phyloP scores from a whole-genome alignment of 2,888 invertebrate species.

The Netelia fuscicornis region DNA sequence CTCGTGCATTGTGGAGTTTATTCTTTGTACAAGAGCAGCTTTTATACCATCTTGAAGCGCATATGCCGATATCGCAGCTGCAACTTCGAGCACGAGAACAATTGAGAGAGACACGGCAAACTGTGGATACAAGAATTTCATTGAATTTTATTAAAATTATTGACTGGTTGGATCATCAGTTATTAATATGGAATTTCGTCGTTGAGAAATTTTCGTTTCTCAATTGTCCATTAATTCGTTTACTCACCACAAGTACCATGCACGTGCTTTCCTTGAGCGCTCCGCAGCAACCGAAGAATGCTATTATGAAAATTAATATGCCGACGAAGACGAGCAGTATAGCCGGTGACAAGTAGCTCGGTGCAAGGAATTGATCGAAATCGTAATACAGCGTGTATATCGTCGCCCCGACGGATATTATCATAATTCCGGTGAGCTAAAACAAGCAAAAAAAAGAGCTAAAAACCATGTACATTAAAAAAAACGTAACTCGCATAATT shows the following conservation, averaged over 20 bases:
- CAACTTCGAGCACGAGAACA: constrained; percentile 87
- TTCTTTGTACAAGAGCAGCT: constrained; percentile 83
- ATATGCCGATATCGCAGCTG: constrained; percentile 87
- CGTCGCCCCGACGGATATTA: constrained; percentile 89
- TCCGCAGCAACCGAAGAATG: constrained; percentile 92
- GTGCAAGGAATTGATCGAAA: constrained; percentile 87
- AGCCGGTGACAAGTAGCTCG: constrained; percentile 90
- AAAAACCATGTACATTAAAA: neutral
- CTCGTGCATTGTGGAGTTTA: constrained; percentile 85
- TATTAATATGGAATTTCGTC: neutral
- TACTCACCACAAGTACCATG: constrained; percentile 87
- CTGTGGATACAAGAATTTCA: constrained; percentile 77
- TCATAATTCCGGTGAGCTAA: constrained; percentile 89
- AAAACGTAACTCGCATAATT: neutral
- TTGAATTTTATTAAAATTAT: too few relatives aligned
- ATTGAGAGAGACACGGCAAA: constrained; percentile 86
- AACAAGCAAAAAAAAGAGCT: constrained; percentile 5
- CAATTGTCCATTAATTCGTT: neutral
- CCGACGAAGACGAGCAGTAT: constrained; percentile 92
- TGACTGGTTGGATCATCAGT: neutral
- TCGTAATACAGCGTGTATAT: constrained; percentile 87
- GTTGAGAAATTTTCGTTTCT: neutral
- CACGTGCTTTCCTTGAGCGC: constrained; percentile 92
- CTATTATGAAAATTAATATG: constrained; percentile 90
- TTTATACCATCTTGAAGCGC: constrained; percentile 85